Base-by-base conservation (phyloP, 92 coral and sea anemone genomes). In the Actinernus sp. region DNA sequence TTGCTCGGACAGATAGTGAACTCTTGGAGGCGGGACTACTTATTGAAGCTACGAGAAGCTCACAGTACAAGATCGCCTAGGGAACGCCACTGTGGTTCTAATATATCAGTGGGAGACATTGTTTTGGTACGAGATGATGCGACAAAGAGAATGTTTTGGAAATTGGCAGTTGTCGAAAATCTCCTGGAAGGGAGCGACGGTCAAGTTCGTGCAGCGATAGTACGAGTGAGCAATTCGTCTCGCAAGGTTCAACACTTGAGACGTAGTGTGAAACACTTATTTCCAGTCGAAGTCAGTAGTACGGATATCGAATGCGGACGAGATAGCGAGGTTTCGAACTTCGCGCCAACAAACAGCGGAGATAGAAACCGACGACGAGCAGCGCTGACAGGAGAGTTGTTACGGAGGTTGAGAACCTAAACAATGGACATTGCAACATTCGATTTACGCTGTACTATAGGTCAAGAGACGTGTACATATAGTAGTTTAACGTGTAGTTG, bases 111-210 rank as follows among this genome's bases (percentile, higher is more conserved):
- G 27, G 70, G 76, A 22, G 76, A 65, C 55, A 45, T 66, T 12
- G 63, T 77, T 0, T 21, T 77, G 26, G 61, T 61, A 19, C 36
- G 54, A 28, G 57, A 76, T 21, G 74, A 76, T 44, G 58, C 74
- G 23, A 74, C 66, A 0, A 40, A 74, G 63, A 55, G 73, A 13
- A 65, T 34, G 1, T 45, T 57, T 20, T 77, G 76, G 84, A 77
- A 77, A 26, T 25, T 77, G 8, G 84, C 76, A 25, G 24, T 57
- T 41, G 76, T 78, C 10, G 73, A 59, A 28, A 65, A 58, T 8
- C 43, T 78, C 24, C 0, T 49, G 34, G 24, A 49, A 31, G 80
- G 80, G n/a, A 40, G 47, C 44, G 80, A 80, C 34, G 63, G 70
- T 24, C 34, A 33, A 5, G 60, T 71, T 13, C 63, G 71, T 46